Evolutionary conservation across 2,888 invertebrate species (phyloP).

Genomic region (Chirona hameri): DNA sequence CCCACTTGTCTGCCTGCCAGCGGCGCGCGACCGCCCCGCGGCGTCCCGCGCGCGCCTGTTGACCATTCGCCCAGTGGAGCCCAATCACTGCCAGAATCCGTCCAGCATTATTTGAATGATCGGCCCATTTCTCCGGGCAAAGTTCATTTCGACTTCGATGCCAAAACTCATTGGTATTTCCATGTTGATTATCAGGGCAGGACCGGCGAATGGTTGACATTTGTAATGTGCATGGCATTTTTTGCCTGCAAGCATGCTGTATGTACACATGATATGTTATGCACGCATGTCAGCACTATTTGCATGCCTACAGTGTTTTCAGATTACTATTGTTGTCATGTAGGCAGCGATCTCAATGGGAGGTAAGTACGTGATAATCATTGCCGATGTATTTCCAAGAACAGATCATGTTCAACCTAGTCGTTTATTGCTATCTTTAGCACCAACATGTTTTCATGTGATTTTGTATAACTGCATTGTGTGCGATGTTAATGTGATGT

Average conservation of each 20-base stretch:
- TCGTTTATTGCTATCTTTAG: too few relatives aligned
- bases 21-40: not conserved
- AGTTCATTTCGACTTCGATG: too few relatives aligned
- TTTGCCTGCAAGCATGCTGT: constrained; percentile 5
- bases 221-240: not conserved
- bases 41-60: not conserved
- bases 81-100: not conserved
- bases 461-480: too few relatives aligned
- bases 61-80: not conserved
- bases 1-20: constrained; percentile 41
- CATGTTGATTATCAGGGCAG: not conserved
- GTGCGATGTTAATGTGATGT: too few relatives aligned
- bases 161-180: too few relatives aligned
- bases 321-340: not conserved
- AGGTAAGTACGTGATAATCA: too few relatives aligned
- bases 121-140: too few relatives aligned
- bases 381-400: too few relatives aligned
- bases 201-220: not conserved
- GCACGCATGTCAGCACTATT: not conserved
- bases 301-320: not conserved
- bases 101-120: too few relatives aligned
- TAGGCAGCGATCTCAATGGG: too few relatives aligned
- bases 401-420: too few relatives aligned
- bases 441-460: too few relatives aligned
- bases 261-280: not conserved